Evolutionary conservation across 2,113 vertebrate genomes (phyloP), one percentile per base, ranked within the genome.

Genomic region (Lasiurus cinereus): DNA sequence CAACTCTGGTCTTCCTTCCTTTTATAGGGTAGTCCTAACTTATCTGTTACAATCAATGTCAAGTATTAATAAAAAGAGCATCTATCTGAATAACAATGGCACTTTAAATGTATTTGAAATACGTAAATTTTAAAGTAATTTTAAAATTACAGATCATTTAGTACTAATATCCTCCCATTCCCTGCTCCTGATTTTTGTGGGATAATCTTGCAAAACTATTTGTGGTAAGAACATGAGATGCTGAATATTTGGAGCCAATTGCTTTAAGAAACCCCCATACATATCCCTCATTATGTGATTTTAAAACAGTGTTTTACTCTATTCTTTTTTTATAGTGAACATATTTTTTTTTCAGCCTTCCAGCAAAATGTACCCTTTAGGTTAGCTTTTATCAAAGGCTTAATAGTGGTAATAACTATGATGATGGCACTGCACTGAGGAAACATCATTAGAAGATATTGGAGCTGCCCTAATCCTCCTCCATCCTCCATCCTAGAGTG

Each of bases 321-420:
- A 15, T 54, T 93, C 67, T 96, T 46, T 48, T 66, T 88, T 90
- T 80, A 11, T 31, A 80, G 21, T 36, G 56, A 95, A 94, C 31
- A 77, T 27, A 89, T 80, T 93, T 56, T 27, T 24, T 93, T 46
- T 93, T 91, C 85, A 93, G 43, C 10, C 59, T 94, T 88, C 74
- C 43, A 46, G 18, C 3, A 93, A 92, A 83, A 94, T 88, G 10
- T 18, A 92, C 12, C 74, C 96, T 96, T 90, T 85, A 64, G 56
- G 86, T 66, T 87, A 4, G 24, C 72, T 21, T 33, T 11, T 62
- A 16, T 59, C 29, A 50, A 93, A 86, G 66, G 46, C 15, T 77
- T 43, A 33, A 22, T 73, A 36, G 76, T 46, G n/a, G 13, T 77
- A 39, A 52, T 50, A 52, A 48, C 13, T 18, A 27, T 29, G 22